Evolutionary conservation across 2,888 invertebrate species (phyloP).

Genomic region (Rhabditoides inermis): DNA sequence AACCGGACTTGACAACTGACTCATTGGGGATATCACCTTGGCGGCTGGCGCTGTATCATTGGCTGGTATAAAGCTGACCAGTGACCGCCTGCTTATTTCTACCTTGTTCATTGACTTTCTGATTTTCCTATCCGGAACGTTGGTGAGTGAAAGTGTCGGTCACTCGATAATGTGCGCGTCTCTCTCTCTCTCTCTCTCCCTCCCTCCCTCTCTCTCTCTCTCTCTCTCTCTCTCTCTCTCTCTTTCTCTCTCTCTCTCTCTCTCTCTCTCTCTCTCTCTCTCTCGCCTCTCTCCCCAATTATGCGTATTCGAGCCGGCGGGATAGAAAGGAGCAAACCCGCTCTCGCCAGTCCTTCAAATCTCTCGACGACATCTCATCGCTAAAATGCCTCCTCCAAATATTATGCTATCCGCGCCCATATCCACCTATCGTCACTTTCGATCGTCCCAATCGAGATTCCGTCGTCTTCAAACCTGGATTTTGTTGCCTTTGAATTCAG

Average conservation of each 20-base stretch:
- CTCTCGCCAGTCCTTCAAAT: neutral
- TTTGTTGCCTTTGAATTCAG: too few species aligned
- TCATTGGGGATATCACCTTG: too few species aligned
- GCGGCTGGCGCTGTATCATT: too few species aligned
- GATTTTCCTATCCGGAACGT: too few species aligned
- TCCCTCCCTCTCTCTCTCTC: neutral
- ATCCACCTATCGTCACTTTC: neutral
- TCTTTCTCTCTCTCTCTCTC: neutral
- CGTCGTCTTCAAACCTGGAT: too few species aligned
- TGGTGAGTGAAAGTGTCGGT: too few species aligned
- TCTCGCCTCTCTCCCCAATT: neutral
- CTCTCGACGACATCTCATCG: neutral
- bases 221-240: neutral
- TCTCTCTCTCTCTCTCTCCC: neutral
- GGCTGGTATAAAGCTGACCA: too few species aligned
- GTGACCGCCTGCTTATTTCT: too few species aligned
- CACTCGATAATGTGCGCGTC: too few species aligned
- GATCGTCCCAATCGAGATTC: too few species aligned
- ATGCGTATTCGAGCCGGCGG: neutral
- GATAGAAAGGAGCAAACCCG: neutral
- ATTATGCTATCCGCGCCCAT: neutral
- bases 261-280: conserved; percentile 1
- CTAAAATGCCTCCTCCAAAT: neutral
- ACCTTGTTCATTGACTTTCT: too few species aligned
- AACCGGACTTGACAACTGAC: too few species aligned